Percentiles rank a stretch among this genome's conserved stretches.
Evolutionary conservation across 1,140 invertebrate genomes (phyloP).

Genomic region (Microplitis mediator): DNA sequence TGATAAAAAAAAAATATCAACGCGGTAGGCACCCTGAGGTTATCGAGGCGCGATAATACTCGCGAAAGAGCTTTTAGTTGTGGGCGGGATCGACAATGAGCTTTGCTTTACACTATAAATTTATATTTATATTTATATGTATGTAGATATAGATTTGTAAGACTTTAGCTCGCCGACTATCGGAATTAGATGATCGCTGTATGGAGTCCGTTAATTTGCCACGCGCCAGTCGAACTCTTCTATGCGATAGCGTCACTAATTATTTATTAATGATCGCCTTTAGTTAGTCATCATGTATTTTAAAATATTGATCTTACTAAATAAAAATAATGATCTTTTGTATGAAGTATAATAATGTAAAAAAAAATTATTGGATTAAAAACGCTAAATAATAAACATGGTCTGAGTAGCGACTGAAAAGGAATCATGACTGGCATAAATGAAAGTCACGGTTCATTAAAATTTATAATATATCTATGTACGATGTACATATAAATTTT

Average conservation of each 20-base stretch:
- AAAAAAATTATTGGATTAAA: too few relatives aligned
- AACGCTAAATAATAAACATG: too few relatives aligned
- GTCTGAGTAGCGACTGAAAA: too few relatives aligned
- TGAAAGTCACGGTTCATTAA: too few relatives aligned
- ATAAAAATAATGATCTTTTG: too few relatives aligned
- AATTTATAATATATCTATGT: too few relatives aligned
- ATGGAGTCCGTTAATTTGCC: neutral
- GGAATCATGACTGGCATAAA: too few relatives aligned
- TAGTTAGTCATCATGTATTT: neutral
- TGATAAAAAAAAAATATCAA: conserved; percentile 19
- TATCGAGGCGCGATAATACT: conserved; percentile 24
- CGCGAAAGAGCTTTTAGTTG: conserved; percentile 20
- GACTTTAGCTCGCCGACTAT: neutral
- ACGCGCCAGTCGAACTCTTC: neutral
- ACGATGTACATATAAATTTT: too few relatives aligned
- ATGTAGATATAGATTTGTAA: neutral
- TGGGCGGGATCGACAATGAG: conserved; percentile 14
- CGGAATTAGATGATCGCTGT: conserved; percentile 12
- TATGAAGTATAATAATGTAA: too few relatives aligned
- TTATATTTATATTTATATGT: too few relatives aligned
- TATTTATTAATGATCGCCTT: conserved; percentile 10
- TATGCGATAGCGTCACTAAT: conserved; percentile 8
- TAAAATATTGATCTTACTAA: neutral
- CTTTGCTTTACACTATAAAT: neutral
- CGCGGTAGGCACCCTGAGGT: conserved; percentile 24